These are phyloP conservation scores for Coelogynopora nodosa DNA, from an alignment of 2,888 invertebrate genomes.

Conservation along the genomic window DNA sequence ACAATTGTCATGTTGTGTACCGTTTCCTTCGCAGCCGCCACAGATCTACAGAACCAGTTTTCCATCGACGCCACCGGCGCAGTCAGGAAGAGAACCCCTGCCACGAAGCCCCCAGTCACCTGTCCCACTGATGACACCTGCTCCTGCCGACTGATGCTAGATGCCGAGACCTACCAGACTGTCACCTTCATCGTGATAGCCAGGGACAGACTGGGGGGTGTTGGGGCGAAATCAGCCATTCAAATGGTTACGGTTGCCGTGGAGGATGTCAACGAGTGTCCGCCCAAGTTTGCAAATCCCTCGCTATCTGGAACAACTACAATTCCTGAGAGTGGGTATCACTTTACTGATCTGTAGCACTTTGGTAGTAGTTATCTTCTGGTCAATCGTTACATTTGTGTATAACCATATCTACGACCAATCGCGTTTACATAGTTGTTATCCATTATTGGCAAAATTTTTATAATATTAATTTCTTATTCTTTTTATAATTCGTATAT, in stretches of 20 bases:
- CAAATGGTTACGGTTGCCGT: neutral
- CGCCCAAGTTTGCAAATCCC: neutral
- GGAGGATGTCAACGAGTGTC: neutral
- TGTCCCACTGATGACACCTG: too few species aligned
- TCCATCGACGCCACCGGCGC: neutral
- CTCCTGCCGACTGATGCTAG: neutral
- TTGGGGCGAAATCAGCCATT: neutral
- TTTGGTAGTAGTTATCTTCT: too few species aligned
- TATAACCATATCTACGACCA: too few species aligned
- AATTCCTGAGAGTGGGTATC: neutral
- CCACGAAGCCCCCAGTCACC: too few species aligned
- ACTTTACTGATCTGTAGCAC: too few species aligned
- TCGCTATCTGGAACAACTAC: neutral
- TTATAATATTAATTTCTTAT: too few species aligned
- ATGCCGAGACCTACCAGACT: neutral
- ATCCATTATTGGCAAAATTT: too few species aligned
- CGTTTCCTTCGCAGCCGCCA: neutral
- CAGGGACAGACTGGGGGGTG: too few species aligned
- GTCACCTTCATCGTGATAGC: neutral
- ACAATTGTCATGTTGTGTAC: neutral
- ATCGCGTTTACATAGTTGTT: too few species aligned
- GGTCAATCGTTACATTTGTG: too few species aligned
- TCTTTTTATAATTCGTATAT: too few species aligned
- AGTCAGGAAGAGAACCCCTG: neutral
- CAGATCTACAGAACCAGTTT: neutral